Evolutionary conservation across 2,888 invertebrate species (phyloP).

Genomic region (Scaptodrosophila latifasciaeformis): DNA sequence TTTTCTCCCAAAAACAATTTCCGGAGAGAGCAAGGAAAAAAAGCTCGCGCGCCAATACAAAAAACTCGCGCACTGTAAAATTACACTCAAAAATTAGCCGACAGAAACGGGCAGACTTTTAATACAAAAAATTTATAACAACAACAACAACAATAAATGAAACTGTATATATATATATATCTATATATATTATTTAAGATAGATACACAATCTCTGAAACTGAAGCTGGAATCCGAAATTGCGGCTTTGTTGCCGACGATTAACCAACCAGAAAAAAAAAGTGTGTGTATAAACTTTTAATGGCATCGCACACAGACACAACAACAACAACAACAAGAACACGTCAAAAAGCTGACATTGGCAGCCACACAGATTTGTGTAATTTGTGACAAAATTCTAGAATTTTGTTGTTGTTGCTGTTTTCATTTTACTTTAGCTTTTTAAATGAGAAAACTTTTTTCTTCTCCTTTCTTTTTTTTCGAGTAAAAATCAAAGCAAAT

Average conservation of each 20-base stretch:
- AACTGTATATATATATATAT: too few species aligned
- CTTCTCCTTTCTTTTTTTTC: too few species aligned
- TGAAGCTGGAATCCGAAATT: conserved; percentile 19
- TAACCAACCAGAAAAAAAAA: conserved; percentile 63
- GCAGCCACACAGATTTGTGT: conserved; percentile 36
- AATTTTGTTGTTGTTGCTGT: conserved; percentile 1
- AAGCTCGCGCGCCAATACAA: too few species aligned
- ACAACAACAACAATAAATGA: too few species aligned
- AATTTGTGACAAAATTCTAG: conserved; percentile 21
- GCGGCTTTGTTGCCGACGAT: conserved; percentile 57
- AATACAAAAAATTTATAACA: too few species aligned
- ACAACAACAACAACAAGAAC: conserved; percentile 3
- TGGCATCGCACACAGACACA: conserved; percentile 22
- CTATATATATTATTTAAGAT: too few species aligned
- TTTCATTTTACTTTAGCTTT: conserved; percentile 11
- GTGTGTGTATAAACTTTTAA: conserved; percentile 57
- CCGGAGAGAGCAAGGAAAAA: too few species aligned
- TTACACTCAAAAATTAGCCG: conserved; percentile 38
- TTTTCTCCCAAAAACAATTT: conserved; percentile 44
- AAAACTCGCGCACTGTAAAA: conserved; percentile 11
- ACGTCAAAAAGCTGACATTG: background rate
- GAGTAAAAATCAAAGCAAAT: conserved; percentile 56
- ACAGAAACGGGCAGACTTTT: too few species aligned
- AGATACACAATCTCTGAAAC: conserved; percentile 56
- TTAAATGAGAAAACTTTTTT: conserved; percentile 59